A percentile compares a stretch with the other conserved stretches of the same genome.
Conservation (phyloP, 2,888 invertebrate genomes). For the Cataglyphis livida region DNA sequence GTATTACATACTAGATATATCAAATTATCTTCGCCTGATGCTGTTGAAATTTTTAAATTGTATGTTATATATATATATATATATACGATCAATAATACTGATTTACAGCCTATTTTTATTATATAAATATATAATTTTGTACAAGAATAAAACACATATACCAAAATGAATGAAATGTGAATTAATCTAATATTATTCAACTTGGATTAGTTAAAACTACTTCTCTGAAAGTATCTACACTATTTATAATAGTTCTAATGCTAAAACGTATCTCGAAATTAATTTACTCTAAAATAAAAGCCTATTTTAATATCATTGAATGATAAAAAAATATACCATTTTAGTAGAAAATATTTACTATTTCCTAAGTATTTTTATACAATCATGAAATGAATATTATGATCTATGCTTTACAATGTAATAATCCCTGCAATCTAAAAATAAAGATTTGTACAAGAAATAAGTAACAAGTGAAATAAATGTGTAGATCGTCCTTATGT, state of each 20-base stretch:
- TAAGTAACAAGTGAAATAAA: background rate
- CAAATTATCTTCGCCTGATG: background rate
- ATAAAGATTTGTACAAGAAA: conserved; percentile 20
- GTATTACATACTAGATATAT: background rate
- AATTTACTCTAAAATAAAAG: background rate
- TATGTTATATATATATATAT: background rate
- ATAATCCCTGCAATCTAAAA: background rate
- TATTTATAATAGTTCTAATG: background rate
- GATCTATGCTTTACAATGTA: conserved; percentile 19
- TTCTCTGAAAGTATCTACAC: background rate
- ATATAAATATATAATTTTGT: conserved; percentile 15
- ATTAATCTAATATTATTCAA: conserved; percentile 5
- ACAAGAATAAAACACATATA: background rate
- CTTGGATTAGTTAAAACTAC: background rate
- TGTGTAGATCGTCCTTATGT: conserved; percentile 87
- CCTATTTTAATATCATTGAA: background rate
- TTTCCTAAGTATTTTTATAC: background rate
- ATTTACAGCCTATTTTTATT: background rate
- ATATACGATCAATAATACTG: background rate
- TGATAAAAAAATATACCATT: conserved; percentile 34
- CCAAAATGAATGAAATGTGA: background rate
- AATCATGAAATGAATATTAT: background rate
- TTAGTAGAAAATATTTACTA: conserved; percentile 31
- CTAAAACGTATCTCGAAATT: background rate
- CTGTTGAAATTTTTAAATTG: background rate